Evolutionary conservation across 2,797 vertebrate genomes (phyloP).

Genomic region (Mus minutoides): DNA sequence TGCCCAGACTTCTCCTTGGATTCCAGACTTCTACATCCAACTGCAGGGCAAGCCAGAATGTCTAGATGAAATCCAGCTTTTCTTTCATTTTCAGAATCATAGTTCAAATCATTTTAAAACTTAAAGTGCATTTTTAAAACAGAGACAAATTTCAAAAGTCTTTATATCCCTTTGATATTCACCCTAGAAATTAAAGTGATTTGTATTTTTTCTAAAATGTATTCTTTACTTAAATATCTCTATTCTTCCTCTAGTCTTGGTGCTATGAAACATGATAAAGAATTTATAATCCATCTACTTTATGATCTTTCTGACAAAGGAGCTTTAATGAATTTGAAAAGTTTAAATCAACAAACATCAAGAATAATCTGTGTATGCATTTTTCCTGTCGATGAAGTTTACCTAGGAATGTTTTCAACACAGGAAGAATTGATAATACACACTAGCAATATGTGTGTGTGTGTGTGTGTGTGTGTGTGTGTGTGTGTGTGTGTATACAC

Average conservation of each 20-base stretch:
- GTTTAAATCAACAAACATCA: conserved; percentile 36
- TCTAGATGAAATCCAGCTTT: conserved; percentile 42
- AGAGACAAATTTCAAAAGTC: background rate
- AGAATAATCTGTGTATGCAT: conserved; percentile 23
- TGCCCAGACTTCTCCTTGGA: background rate
- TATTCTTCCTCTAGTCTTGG: background rate
- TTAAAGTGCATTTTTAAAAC: conserved; percentile 7
- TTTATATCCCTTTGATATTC: conserved; percentile 1
- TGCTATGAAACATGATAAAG: background rate
- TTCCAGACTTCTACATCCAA: background rate
- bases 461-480: too few relatives aligned
- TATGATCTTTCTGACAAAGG: background rate
- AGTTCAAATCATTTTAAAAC: conserved; percentile 41
- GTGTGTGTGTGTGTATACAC: too few relatives aligned
- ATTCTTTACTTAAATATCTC: background rate
- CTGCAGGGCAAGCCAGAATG: conserved; percentile 9
- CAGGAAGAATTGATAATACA: background rate
- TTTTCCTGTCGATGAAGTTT: conserved; percentile 35
- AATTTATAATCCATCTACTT: conserved; percentile 41
- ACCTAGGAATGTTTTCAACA: background rate
- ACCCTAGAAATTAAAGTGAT: conserved; percentile 22
- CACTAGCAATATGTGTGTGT: background rate
- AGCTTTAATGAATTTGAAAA: conserved; percentile 34
- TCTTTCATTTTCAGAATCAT: background rate
- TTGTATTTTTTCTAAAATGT: background rate